phyloP scores from a whole-genome alignment of 2,113 vertebrate genomes.

The Alexandromys fortis region DNA sequence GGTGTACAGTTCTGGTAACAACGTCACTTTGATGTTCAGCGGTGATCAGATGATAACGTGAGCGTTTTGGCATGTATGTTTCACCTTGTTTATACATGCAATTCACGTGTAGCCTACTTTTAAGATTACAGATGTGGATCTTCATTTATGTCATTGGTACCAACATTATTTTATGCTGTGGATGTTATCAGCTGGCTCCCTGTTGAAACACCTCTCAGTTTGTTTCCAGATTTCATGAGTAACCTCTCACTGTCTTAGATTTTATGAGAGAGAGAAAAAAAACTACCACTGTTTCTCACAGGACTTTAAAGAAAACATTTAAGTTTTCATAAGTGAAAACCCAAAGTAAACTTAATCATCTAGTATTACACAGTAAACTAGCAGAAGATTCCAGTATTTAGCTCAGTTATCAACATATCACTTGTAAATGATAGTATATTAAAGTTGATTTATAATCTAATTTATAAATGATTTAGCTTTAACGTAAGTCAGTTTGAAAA shows the following conservation, averaged over 20 bases:
- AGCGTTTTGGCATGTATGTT: neutral
- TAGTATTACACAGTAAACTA: neutral
- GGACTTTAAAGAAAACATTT: conserved; percentile 37
- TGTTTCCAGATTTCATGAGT: neutral
- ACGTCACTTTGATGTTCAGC: neutral
- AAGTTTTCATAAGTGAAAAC: conserved; percentile 31
- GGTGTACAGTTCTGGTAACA: neutral
- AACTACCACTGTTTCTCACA: neutral
- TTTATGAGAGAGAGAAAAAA: neutral
- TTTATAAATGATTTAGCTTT: conserved; percentile 37
- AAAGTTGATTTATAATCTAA: conserved; percentile 35
- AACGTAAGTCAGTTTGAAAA: conserved; percentile 22
- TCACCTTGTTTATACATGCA: neutral
- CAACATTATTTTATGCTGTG: neutral
- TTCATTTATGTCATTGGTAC: neutral
- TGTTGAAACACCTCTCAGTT: conserved; percentile 4
- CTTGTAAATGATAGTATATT: neutral
- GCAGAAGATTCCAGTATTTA: neutral
- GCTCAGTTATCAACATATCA: neutral
- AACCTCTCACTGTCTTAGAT: neutral
- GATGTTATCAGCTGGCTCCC: neutral
- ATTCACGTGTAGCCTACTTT: too few relatives aligned
- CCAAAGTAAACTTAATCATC: conserved; percentile 1
- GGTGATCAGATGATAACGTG: neutral
- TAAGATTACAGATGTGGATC: conserved; percentile 2